Percentiles rank a stretch among this genome's conserved stretches.
phyloP scores from a whole-genome alignment of 2,797 vertebrate species.

The Linurgus olivaceus region DNA sequence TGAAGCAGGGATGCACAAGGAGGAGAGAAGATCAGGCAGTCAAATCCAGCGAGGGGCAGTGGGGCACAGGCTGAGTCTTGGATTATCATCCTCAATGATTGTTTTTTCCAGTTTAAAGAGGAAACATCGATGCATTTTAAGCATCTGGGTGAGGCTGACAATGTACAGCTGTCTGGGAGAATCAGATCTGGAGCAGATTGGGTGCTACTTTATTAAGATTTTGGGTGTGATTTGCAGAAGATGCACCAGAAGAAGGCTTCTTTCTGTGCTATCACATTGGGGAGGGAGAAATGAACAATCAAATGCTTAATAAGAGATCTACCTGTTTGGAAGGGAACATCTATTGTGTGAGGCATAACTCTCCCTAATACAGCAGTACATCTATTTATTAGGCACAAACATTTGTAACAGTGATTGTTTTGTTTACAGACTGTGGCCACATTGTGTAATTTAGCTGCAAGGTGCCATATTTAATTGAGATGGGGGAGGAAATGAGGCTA shows the following conservation, averaged over 20 bases:
- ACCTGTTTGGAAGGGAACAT: background rate
- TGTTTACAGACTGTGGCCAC: constrained; percentile 25
- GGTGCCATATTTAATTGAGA: constrained; percentile 29
- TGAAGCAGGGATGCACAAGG: constrained; percentile 43
- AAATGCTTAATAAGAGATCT: background rate
- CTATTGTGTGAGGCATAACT: background rate
- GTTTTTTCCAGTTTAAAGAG: constrained; percentile 24
- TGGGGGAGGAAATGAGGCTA: background rate
- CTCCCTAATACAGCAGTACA: background rate
- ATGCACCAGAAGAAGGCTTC: background rate
- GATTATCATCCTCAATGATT: constrained; percentile 41
- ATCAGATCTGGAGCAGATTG: constrained; percentile 24
- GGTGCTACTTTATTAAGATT: constrained; percentile 4
- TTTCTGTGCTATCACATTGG: background rate
- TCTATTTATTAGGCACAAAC: constrained; percentile 4
- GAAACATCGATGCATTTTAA: constrained; percentile 47
- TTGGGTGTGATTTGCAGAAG: background rate
- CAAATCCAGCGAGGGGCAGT: constrained; percentile 20
- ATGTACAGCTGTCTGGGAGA: background rate
- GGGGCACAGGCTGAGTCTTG: constrained; percentile 35
- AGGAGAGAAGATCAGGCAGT: constrained; percentile 46
- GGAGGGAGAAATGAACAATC: background rate
- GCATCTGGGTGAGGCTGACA: constrained; percentile 24
- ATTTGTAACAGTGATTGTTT: constrained; percentile 18
- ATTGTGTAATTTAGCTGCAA: constrained; percentile 13